Evolutionary conservation across 2,888 invertebrate genomes (phyloP).

Genomic region (Perithous albicinctus): DNA sequence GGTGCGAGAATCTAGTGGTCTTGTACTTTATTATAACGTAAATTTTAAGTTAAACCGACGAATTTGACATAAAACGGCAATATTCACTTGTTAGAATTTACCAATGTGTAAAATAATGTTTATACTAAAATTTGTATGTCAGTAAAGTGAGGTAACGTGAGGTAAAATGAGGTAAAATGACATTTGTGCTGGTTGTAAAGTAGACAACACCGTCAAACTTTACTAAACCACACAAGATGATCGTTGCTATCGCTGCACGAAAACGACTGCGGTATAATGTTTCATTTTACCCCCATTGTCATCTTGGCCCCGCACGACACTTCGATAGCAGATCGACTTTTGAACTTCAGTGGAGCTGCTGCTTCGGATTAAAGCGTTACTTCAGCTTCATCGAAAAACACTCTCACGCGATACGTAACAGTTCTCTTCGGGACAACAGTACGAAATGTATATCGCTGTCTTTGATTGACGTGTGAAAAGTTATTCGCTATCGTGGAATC

Average conservation of each 20-base stretch:
- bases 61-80: no score
- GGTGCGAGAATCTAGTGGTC: no score
- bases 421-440: background rate
- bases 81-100: no score
- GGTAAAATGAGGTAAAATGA: background rate
- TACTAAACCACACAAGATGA: background rate
- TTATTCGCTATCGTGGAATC: conserved; percentile 13
- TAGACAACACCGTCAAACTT: background rate
- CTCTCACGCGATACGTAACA: background rate
- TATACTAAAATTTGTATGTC: no score
- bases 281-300: background rate
- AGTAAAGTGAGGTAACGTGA: background rate
- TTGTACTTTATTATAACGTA: no score
- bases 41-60: no score
- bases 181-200: background rate
- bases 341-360: background rate
- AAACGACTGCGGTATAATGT: background rate
- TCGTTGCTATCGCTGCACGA: background rate
- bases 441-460: conserved; percentile 42
- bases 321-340: background rate
- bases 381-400: background rate
- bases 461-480: background rate
- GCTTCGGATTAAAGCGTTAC: background rate
- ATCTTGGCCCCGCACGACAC: background rate
- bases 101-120: no score